A percentile compares a stretch with the other conserved stretches of the same genome.
Evolutionary conservation across 1,140 invertebrate species (phyloP).

Genomic region (Nasonia giraulti): DNA sequence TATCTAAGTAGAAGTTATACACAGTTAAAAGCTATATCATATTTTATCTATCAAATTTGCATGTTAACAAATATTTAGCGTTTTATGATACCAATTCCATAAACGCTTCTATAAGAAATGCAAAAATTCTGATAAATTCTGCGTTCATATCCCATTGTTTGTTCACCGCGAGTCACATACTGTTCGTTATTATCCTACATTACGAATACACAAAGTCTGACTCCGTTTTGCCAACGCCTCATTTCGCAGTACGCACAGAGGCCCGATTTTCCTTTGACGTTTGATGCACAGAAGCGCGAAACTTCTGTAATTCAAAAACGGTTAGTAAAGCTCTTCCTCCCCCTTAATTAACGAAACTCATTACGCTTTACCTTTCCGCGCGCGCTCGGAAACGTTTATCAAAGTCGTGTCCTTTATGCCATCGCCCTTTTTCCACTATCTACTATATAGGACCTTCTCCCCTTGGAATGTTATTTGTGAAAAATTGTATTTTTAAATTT

Average conservation of each 20-base stretch:
- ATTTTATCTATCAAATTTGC: no score
- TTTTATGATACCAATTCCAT: no score
- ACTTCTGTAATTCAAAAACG: constrained; percentile 43
- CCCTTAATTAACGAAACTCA: constrained; percentile 49
- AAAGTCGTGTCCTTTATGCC: constrained; percentile 23
- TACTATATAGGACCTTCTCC: no score
- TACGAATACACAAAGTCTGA: neutral
- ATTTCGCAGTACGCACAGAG: neutral
- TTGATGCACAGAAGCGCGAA: neutral
- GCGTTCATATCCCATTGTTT: neutral
- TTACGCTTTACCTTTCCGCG: constrained; percentile 14
- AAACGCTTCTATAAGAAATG: no score
- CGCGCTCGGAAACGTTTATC: constrained; percentile 23
- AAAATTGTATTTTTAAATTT: neutral
- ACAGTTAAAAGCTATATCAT: no score
- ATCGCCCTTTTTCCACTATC: neutral
- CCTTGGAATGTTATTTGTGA: neutral
- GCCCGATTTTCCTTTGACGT: constrained; percentile 38
- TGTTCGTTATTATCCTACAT: constrained; percentile 28
- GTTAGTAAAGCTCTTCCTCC: neutral
- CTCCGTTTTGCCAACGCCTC: constrained; percentile 7
- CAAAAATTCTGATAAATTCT: neutral
- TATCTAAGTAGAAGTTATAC: no score
- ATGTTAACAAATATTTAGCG: no score
- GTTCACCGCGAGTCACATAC: neutral